Conservation (phyloP, 2,888 invertebrate genomes). For the Poecilus cupreus region DNA sequence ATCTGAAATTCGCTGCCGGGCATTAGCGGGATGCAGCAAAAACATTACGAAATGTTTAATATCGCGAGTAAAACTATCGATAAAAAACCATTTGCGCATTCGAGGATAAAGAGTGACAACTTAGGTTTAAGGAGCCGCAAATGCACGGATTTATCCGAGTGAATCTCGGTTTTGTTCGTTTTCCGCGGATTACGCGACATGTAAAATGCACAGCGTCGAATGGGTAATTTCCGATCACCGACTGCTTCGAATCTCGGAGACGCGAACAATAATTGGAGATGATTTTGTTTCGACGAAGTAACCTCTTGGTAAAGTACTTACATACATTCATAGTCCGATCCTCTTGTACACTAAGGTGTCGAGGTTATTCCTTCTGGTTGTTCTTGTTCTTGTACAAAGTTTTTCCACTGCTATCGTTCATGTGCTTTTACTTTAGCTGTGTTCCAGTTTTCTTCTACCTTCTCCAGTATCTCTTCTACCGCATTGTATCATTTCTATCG, state of each 20-base stretch:
- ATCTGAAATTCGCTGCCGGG: constrained; percentile 21
- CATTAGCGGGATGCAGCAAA: constrained; percentile 26
- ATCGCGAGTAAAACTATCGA: constrained; percentile 18
- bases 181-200: constrained; percentile 11
- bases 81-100: constrained; percentile 25
- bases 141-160: constrained; percentile 1
- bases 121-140: constrained; percentile 16
- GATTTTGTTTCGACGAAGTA: neutral
- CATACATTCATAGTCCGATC: neutral
- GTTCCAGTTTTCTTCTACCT: too few species aligned
- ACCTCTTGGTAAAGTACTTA: too few species aligned
- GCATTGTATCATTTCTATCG: too few species aligned
- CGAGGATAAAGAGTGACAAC: constrained; percentile 16
- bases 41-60: constrained; percentile 32
- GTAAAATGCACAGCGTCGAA: constrained; percentile 17
- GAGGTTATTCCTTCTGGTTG: neutral
- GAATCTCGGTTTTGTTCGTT: constrained; percentile 4
- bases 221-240: constrained; percentile 21
- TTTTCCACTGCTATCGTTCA: too few species aligned
- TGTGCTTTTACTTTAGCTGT: too few species aligned
- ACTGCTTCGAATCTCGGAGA: constrained; percentile 4
- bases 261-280: constrained; percentile 6
- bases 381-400: neutral
- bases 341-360: neutral
- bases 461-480: too few species aligned